Evolutionary conservation across 2,797 vertebrate genomes (phyloP).

Genomic region (Hoplostethus mediterraneus): DNA sequence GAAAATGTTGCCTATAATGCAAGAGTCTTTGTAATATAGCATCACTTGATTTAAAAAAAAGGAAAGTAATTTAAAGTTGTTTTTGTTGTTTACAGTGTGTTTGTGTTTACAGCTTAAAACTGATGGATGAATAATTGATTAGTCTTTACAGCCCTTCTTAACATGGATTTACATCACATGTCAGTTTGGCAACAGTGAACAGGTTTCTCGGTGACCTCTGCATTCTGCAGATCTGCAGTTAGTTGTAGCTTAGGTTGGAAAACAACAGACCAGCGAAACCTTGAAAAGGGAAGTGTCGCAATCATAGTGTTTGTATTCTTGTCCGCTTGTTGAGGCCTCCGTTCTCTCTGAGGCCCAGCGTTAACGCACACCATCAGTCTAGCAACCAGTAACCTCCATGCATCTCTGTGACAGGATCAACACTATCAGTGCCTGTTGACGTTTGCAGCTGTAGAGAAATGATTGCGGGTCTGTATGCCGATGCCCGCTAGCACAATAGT

Average conservation of each 20-base stretch:
- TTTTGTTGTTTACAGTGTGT: conserved; percentile 5
- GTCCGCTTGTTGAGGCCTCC: conserved; percentile 57
- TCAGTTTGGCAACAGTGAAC: conserved; percentile 23
- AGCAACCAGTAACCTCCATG: conserved; percentile 22
- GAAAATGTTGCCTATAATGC: no score
- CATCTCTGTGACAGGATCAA: conserved; percentile 34
- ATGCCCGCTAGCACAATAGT: conserved; percentile 13
- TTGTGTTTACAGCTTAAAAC: conserved; percentile 6
- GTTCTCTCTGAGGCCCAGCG: conserved; percentile 41
- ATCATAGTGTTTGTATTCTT: conserved; percentile 65
- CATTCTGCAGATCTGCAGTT: conserved; percentile 43
- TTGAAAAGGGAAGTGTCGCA: conserved; percentile 81
- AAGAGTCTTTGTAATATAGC: neutral
- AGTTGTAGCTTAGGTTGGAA: conserved; percentile 28
- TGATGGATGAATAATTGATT: conserved; percentile 18
- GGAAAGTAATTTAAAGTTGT: neutral
- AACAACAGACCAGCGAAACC: conserved; percentile 66
- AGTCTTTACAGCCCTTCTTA: conserved; percentile 36
- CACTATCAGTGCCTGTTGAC: conserved; percentile 46
- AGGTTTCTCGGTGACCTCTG: conserved; percentile 49
- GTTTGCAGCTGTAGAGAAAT: conserved; percentile 43
- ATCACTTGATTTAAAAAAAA: neutral
- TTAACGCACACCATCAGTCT: conserved; percentile 25
- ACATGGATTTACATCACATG: conserved; percentile 53
- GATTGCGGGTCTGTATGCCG: conserved; percentile 19